Evolutionary conservation across 2,113 vertebrate species (phyloP).

Genomic region (Strix uralensis): DNA sequence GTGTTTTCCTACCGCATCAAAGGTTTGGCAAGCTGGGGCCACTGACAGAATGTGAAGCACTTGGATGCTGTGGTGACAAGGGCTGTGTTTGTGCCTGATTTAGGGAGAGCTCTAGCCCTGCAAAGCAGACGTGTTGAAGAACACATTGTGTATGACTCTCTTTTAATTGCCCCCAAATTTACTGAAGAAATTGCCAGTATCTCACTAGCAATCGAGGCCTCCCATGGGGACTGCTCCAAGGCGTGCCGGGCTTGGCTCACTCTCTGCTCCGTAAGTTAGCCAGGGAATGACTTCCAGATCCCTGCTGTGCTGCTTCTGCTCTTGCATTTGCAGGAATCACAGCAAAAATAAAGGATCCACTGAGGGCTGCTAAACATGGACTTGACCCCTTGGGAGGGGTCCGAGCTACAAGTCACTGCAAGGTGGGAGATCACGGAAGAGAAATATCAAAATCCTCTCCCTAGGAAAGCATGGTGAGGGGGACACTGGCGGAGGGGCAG

Average conservation of each 20-base stretch:
- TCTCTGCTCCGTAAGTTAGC: neutral
- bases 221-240: neutral
- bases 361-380: neutral
- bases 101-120: neutral
- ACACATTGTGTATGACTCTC: neutral
- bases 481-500: neutral
- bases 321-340: neutral
- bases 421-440: neutral
- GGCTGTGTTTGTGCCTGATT: neutral
- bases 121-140: neutral
- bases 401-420: neutral
- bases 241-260: neutral
- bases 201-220: neutral
- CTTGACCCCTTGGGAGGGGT: conserved; percentile 22
- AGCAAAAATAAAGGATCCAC: neutral
- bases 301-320: conserved; percentile 25
- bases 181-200: neutral
- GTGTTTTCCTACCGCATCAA: neutral
- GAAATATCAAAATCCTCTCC: neutral
- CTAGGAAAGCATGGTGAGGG: neutral
- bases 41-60: neutral
- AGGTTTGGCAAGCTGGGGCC: neutral
- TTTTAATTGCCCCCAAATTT: conserved; percentile 17
- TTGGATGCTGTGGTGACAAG: neutral
- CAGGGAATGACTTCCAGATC: conserved; percentile 31